Evolutionary conservation across 2,888 invertebrate species (phyloP), one percentile per base, ranked within the genome.

Genomic region (Nezara viridula): DNA sequence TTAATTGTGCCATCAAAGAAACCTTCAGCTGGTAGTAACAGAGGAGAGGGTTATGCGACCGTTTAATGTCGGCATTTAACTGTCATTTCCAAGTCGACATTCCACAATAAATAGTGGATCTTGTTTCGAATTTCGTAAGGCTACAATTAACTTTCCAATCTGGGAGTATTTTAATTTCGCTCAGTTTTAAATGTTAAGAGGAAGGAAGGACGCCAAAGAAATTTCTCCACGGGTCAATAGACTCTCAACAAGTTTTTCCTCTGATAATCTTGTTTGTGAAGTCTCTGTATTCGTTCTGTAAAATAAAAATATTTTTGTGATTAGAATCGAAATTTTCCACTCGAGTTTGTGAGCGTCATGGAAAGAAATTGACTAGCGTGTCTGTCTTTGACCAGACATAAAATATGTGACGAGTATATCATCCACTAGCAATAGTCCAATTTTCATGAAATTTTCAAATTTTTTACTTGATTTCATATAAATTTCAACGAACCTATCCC

Each of bases 61-160:
- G 16, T 14, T 60, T 27, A 27, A 12, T 27, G 60, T 6, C 14
- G 60, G 37, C 37, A 37, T 73, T 73, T 37, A 73, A 21, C 66
- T 73, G 32, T 6, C 19, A 73, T 37, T 73, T 37, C 32, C 66
- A 37, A 9, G 9, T 7, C 66, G 37, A 7, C 27, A 37, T 73
- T 73, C 37, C 66, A 19, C 5, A 37, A 73, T 73, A 73, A 73
- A 21, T 32, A 73, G 19, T 37, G 32, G 32, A 37, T 73, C 32
- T 37, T 19, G 21, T 73, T 73, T 73, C 4, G 37, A 32, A 73
- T 37, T 73, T 37, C 66, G 32, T 37, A 32, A 32, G 9, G 19
- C 32, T 73, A 73, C 21, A 37, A 73, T 73, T 73, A 73, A 73
- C 66, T 73, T 73, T 73, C 66, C 37, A 73, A 73, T 32, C 10